These are phyloP conservation scores for Armadillidium nasatum DNA, from an alignment of 1,140 invertebrate species.

Conservation along the genomic window DNA sequence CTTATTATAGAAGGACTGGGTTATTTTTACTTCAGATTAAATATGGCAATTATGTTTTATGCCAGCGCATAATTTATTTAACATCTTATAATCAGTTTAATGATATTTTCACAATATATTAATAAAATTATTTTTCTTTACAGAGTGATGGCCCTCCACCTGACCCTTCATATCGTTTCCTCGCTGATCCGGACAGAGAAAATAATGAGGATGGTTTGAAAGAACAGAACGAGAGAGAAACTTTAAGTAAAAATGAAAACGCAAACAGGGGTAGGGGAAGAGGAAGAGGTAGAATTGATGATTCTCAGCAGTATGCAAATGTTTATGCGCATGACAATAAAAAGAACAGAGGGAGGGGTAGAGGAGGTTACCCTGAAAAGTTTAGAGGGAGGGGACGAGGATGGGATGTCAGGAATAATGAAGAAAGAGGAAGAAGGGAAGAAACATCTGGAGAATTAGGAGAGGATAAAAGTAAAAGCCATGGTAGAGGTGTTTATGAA, in stretches of 20 bases:
- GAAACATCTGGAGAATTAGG: not conserved
- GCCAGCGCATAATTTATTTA: too few species aligned
- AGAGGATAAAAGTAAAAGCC: conserved; percentile 10
- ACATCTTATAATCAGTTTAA: too few species aligned
- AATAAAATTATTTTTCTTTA: not conserved
- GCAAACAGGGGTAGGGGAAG: not conserved
- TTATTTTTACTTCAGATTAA: too few species aligned
- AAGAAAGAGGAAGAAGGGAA: not conserved
- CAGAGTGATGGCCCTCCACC: not conserved
- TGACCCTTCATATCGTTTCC: not conserved
- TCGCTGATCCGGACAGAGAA: not conserved
- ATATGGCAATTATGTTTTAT: too few species aligned
- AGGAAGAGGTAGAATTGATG: not conserved
- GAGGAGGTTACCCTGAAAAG: not conserved
- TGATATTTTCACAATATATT: too few species aligned
- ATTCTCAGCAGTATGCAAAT: not conserved
- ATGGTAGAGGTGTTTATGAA: not conserved
- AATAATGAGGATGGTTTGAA: not conserved
- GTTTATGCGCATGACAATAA: not conserved
- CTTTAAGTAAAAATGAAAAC: not conserved
- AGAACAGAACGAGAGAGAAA: not conserved
- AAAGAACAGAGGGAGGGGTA: not conserved
- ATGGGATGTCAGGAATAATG: not conserved
- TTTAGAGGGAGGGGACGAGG: not conserved
- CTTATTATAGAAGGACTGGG: too few species aligned